phyloP scores from a whole-genome alignment of 2,888 invertebrate genomes.

The Scrobipalpa costella region DNA sequence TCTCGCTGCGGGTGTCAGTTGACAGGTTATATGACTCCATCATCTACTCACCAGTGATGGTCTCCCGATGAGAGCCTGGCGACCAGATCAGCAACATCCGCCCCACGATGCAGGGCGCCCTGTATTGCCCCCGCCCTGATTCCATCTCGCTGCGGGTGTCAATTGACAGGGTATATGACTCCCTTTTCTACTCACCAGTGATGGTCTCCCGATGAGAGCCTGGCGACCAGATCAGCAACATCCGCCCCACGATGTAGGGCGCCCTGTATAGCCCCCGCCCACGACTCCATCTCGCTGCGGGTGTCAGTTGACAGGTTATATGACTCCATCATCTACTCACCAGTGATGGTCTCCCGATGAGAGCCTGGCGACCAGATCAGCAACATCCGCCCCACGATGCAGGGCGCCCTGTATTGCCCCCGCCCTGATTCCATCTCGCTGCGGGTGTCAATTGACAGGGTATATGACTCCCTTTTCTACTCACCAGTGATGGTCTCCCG shows the following conservation, averaged over 20 bases:
- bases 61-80: conserved; percentile 71
- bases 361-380: conserved; percentile 81
- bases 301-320: too few species aligned
- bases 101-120: conserved; percentile 81
- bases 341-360: conserved; percentile 41
- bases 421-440: conserved; percentile 86
- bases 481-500: conserved; percentile 75
- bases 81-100: conserved; percentile 80
- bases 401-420: conserved; percentile 91
- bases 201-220: too few species aligned
- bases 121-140: conserved; percentile 88
- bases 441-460: too few species aligned
- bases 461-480: conserved; percentile 82
- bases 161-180: too few species aligned
- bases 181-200: too few species aligned
- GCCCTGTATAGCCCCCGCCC: conserved; percentile 91
- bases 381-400: conserved; percentile 73
- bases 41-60: neutral
- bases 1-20: too few species aligned
- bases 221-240: conserved; percentile 19
- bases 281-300: conserved; percentile 84
- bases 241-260: conserved; percentile 78
- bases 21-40: too few species aligned
- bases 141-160: too few species aligned
- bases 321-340: neutral